Base-by-base conservation (phyloP, 2,113 vertebrate genomes). In the Crotalus horridus region DNA sequence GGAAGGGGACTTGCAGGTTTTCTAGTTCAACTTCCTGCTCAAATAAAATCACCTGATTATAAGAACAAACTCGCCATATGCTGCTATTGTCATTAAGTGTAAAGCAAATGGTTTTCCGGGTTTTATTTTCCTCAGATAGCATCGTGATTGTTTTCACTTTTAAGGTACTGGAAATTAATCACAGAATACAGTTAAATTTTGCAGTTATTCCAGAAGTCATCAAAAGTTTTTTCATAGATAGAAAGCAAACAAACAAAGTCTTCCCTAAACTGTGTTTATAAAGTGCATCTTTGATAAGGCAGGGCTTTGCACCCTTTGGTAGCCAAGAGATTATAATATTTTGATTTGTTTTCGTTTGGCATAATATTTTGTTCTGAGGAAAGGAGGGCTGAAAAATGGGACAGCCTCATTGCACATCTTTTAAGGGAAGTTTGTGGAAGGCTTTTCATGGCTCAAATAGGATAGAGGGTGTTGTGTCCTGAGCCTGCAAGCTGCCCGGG, bases 91-190 rank as follows among this genome's bases (percentile, higher is more conserved):
- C 0, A 1, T 1, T 24, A 1, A 11, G 10, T 0, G 13, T 0
- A 56, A 0, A 1, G 1, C 24, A 33, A 0, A 86, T 48, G 5
- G 0, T 26, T 51, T 87, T 64, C 1, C 0, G 6, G 21, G 56
- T 61, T 48, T 7, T 10, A 0, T 53, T 55, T 12, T 0, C 7
- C 15, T 29, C n/a, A 5, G 39, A n/a, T 23, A 2, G 5, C 20
- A 12, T 6, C 46, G 2, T 39, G 8, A 3, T 0, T 4, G 17
- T 85, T 55, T 24, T n/a, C 6, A 26, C 9, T 20, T 85, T 85
- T 43, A 85, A 43, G 21, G 81, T 85, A 64, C 26, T 29, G 61
- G 61, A 64, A 64, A 64, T 64, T 64, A 64, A 64, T 11, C 26
- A 29, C 11, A 64, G 24, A 64, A 64, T 64, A 12, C 26, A 29